phyloP scores from a whole-genome alignment of 2,113 vertebrate genomes.

The Tachuris rubrigastra region DNA sequence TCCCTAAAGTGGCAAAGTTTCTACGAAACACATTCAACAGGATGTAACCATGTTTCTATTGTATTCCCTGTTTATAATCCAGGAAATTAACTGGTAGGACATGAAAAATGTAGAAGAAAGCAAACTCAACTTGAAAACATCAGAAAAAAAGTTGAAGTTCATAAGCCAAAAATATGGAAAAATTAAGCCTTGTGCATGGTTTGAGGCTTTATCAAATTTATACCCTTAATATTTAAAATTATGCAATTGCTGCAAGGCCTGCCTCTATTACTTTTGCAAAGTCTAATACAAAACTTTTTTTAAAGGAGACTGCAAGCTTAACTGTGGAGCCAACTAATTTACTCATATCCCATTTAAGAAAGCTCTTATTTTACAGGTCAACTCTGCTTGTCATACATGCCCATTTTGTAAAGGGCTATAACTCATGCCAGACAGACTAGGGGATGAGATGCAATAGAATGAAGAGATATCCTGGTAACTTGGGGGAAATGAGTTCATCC shows the following conservation, averaged over 20 bases:
- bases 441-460: background rate
- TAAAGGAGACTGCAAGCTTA: background rate
- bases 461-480: background rate
- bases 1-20: background rate
- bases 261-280: constrained; percentile 31
- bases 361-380: background rate
- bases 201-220: constrained; percentile 54
- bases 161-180: constrained; percentile 33
- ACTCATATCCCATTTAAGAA: background rate
- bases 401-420: background rate
- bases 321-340: background rate
- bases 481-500: background rate
- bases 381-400: background rate
- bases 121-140: background rate
- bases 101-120: background rate
- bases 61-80: background rate
- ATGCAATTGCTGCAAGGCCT: constrained; percentile 53
- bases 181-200: constrained; percentile 28
- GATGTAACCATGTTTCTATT: background rate
- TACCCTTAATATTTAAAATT: constrained; percentile 61
- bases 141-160: background rate
- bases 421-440: background rate
- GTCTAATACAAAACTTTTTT: constrained; percentile 36
- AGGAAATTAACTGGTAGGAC: background rate
- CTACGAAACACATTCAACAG: background rate